Percentiles rank a stretch among this genome's conserved stretches.
phyloP scores from a whole-genome alignment of 2,797 vertebrate species.

The Neomorphus geoffroyi region DNA sequence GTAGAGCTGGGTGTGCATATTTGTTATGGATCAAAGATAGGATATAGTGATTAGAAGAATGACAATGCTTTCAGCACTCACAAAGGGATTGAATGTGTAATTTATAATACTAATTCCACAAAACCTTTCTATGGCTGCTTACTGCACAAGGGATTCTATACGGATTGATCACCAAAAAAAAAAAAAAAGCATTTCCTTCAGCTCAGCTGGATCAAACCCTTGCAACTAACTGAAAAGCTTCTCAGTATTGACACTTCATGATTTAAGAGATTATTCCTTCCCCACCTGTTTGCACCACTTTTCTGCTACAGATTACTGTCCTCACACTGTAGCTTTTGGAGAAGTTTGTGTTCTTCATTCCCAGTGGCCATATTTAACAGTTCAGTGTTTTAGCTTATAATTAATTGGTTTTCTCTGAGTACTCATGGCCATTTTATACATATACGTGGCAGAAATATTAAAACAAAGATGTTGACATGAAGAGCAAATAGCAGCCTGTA shows the following conservation, averaged over 20 bases:
- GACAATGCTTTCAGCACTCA: slow-evolving; percentile 1
- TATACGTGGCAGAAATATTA: background rate
- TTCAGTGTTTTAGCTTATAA: background rate
- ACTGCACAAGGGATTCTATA: slow-evolving; percentile 23
- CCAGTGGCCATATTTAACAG: background rate
- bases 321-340: background rate
- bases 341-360: background rate
- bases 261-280: background rate
- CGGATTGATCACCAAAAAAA: background rate
- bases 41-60: slow-evolving; percentile 54
- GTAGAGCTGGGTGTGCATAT: slow-evolving; percentile 30
- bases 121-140: slow-evolving; percentile 47
- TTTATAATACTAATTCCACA: slow-evolving; percentile 42
- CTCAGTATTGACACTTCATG: background rate
- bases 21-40: slow-evolving; percentile 37
- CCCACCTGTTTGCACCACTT: background rate
- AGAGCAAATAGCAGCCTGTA: background rate
- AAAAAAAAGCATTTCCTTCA: background rate
- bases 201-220: background rate
- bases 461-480: background rate
- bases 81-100: background rate
- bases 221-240: background rate
- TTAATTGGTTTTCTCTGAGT: background rate
- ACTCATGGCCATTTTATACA: background rate
- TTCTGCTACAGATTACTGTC: background rate